Evolutionary conservation across 2,888 invertebrate species (phyloP).

Genomic region (Ectemnius cavifrons): DNA sequence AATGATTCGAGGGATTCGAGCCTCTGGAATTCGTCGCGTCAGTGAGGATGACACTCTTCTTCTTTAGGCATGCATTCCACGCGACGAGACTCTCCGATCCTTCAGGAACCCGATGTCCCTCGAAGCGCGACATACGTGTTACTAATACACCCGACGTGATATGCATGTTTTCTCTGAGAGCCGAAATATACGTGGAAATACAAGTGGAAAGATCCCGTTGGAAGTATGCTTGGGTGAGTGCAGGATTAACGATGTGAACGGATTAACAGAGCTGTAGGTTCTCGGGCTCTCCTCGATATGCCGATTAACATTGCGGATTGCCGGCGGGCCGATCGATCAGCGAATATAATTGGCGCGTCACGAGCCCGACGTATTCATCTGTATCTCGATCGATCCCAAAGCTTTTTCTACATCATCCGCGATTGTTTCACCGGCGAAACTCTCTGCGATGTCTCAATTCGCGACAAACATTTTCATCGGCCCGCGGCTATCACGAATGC

Average conservation of each 20-base stretch:
- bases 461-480: constrained; percentile 48
- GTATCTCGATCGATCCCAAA: constrained; percentile 3
- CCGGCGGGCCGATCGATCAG: too few species aligned
- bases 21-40: constrained; percentile 59
- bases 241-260: too few species aligned
- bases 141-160: constrained; percentile 63
- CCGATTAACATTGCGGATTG: too few species aligned
- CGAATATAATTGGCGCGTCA: constrained; percentile 7
- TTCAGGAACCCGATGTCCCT: constrained; percentile 26
- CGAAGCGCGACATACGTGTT: constrained; percentile 41
- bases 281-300: too few species aligned
- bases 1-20: constrained; percentile 53
- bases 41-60: constrained; percentile 51
- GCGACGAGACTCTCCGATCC: constrained; percentile 15
- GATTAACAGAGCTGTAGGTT: too few species aligned
- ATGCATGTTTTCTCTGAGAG: constrained; percentile 45
- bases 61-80: constrained; percentile 38
- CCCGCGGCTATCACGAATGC: constrained; percentile 42
- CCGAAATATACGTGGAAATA: constrained; percentile 37
- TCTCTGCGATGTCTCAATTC: constrained; percentile 54
- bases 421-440: constrained; percentile 28
- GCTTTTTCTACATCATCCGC: constrained; percentile 21
- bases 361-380: constrained; percentile 2
- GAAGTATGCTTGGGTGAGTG: too few species aligned
- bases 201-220: too few species aligned